These are phyloP conservation scores for Gonioctena quinquepunctata DNA, from an alignment of 1,140 invertebrate species.

Conservation along the genomic window DNA sequence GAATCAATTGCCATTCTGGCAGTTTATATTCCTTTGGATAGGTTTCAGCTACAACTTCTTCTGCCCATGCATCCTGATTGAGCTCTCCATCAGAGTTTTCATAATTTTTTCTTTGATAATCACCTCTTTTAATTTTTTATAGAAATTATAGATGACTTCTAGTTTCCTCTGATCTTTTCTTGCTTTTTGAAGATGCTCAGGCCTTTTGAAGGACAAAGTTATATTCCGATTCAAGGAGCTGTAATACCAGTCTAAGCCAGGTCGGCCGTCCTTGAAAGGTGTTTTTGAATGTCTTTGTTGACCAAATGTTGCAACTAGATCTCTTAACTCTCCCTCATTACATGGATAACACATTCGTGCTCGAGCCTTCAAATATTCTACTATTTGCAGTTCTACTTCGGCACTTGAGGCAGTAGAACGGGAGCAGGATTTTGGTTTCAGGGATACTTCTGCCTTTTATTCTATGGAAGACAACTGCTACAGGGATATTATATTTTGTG, in stretches of 20 bases:
- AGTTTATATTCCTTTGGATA: not conserved
- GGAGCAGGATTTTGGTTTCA: not conserved
- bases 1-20: not conserved
- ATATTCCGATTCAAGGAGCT: not conserved
- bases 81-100: not conserved
- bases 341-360: constrained; percentile 22
- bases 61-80: not conserved
- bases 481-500: not conserved
- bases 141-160: constrained; percentile 29
- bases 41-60: not conserved
- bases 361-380: constrained; percentile 22
- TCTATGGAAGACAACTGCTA: not conserved
- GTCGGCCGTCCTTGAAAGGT: not conserved
- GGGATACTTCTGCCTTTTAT: no score
- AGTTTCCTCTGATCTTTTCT: constrained; percentile 24
- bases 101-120: not conserved
- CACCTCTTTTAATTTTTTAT: constrained; percentile 22
- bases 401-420: not conserved
- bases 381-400: constrained; percentile 22
- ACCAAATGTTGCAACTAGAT: constrained; percentile 12
- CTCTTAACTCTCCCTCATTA: constrained; percentile 17
- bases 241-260: constrained; percentile 5
- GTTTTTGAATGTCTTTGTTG: constrained; percentile 4
- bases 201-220: constrained; percentile 17
- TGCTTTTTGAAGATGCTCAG: constrained; percentile 30